Evolutionary conservation across 2,797 vertebrate species (phyloP).

Genomic region (Geotrypetes seraphini): DNA sequence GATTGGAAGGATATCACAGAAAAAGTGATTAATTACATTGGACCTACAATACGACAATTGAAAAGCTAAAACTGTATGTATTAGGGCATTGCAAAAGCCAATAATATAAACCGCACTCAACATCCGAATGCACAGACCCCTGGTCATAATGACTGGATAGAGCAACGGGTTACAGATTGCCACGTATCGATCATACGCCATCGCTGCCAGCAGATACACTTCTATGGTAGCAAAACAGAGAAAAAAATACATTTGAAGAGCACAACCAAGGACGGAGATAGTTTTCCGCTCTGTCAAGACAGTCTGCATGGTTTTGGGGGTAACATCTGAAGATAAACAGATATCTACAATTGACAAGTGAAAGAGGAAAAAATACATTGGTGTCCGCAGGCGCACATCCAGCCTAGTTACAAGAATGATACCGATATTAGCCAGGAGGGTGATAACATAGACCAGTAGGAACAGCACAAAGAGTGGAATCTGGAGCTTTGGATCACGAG

Average conservation of each 20-base stretch:
- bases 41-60: conserved; percentile 4
- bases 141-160: conserved; percentile 1
- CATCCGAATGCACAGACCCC: neutral
- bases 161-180: conserved; percentile 5
- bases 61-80: conserved; percentile 8
- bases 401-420: conserved; percentile 9
- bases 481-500: conserved; percentile 5
- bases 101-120: neutral
- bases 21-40: conserved; percentile 6
- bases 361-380: conserved; percentile 19
- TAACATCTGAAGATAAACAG: conserved; percentile 1
- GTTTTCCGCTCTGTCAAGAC: neutral
- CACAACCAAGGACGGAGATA: conserved; percentile 1
- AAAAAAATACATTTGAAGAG: conserved; percentile 5
- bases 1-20: conserved; percentile 7
- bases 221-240: conserved; percentile 5
- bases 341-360: conserved; percentile 12
- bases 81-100: conserved; percentile 2
- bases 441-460: conserved; percentile 12
- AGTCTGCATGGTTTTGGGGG: neutral
- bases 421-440: conserved; percentile 10
- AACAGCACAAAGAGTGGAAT: conserved; percentile 14
- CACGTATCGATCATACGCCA: conserved; percentile 9
- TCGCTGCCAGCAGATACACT: conserved; percentile 5
- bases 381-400: conserved; percentile 6